Evolutionary conservation across 1,140 invertebrate genomes (phyloP).

Genomic region (Neelides sp.): DNA sequence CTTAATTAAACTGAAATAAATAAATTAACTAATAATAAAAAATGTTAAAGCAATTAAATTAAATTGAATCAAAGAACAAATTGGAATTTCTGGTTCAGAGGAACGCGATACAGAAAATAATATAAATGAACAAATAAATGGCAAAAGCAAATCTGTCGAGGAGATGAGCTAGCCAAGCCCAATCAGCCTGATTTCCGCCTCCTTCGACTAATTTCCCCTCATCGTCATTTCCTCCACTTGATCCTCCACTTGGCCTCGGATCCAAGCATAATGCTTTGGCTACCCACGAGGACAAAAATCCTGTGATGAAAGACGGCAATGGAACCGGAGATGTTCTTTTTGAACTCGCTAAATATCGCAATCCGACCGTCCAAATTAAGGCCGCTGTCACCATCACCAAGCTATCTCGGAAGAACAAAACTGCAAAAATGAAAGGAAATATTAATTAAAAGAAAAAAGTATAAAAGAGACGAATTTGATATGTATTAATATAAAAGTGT

Average conservation of each 20-base stretch:
- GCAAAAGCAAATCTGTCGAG: slow-evolving; percentile 27
- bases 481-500: neutral
- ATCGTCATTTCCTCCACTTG: slow-evolving; percentile 4
- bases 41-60: no score
- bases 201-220: slow-evolving; percentile 18
- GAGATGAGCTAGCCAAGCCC: slow-evolving; percentile 30
- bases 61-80: no score
- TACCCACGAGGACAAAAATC: slow-evolving; percentile 18
- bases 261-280: slow-evolving; percentile 29
- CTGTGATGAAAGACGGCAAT: slow-evolving; percentile 20
- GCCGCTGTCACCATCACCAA: slow-evolving; percentile 26
- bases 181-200: slow-evolving; percentile 21
- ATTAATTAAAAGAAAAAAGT: slow-evolving; percentile 4
- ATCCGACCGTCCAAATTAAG: slow-evolving; percentile 27
- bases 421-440: slow-evolving; percentile 10
- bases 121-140: slow-evolving; percentile 25
- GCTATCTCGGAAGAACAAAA: slow-evolving; percentile 28
- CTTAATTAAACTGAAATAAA: no score
- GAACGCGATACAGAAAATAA: slow-evolving; percentile 19
- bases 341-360: slow-evolving; percentile 25
- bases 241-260: slow-evolving; percentile 14
- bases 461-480: neutral
- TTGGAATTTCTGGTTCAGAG: no score
- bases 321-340: slow-evolving; percentile 28
- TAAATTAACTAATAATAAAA: no score